phyloP scores from a whole-genome alignment of 2,113 vertebrate species.

The Chlamydotis undulata region DNA sequence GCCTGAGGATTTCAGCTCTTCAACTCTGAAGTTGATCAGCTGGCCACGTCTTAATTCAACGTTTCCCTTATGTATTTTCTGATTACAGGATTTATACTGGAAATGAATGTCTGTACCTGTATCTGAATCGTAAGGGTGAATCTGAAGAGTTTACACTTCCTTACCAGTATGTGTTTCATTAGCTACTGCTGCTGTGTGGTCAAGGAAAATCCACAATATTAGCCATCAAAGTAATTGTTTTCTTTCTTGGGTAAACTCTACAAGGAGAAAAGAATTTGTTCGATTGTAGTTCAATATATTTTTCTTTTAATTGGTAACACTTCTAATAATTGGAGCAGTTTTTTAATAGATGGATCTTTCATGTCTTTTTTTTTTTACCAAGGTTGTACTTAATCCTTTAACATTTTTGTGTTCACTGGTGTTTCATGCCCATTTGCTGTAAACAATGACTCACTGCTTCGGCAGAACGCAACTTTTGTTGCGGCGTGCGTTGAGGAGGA shows the following conservation, averaged over 20 bases:
- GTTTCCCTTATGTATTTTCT: background rate
- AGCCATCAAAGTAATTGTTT: background rate
- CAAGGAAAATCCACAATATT: background rate
- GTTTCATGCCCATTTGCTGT: background rate
- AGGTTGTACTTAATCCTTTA: background rate
- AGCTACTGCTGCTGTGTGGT: background rate
- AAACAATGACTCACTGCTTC: background rate
- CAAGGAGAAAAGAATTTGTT: background rate
- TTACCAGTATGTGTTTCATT: background rate
- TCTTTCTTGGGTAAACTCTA: background rate
- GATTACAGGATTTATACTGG: background rate
- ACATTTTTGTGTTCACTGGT: background rate
- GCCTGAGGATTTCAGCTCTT: too few relatives aligned
- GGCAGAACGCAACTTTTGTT: background rate
- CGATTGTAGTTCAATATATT: background rate
- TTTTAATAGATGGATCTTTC: too few relatives aligned
- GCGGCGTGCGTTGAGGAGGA: rapidly evolving
- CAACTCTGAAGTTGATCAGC: background rate
- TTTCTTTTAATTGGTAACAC: background rate
- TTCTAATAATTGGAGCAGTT: background rate
- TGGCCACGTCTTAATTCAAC: background rate
- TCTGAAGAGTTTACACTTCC: background rate
- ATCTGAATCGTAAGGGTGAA: background rate
- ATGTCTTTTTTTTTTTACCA: background rate
- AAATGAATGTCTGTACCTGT: background rate